Base-by-base conservation (phyloP, 37 sponge, comb jelly and placozoan species). In the Beroe ovata region DNA sequence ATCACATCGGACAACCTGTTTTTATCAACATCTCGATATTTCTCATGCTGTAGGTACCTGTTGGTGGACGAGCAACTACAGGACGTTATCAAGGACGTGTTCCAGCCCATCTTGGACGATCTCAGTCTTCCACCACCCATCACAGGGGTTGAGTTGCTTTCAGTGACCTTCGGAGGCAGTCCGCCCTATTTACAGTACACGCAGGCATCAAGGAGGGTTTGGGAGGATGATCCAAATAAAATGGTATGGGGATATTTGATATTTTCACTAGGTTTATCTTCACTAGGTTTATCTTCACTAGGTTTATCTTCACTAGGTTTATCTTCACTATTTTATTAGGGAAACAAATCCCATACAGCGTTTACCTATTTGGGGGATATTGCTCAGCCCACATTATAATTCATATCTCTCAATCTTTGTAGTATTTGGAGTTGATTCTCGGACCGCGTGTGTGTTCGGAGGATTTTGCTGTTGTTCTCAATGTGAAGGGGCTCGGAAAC, bases 401-500 rank as follows among this genome's bases (percentile, higher is more conserved):
- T n/a, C n/a, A n/a, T n/a, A n/a, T n/a, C n/a, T n/a, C n/a, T n/a
- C n/a, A n/a, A n/a, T n/a, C 63, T 23, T 66, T 62, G 4, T 54
- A 77, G 84, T 23, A 23, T n/a, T 54, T 77, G 33, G 84, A 77
- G 22, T 54, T 77, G 11, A 36, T 25, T 23, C 84, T 77, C 0
- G 84, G 84, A 77, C 84, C 84, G 28, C 39, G 84, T 25, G 33
- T 77, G 4, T 23, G n/a, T 6, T 39, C 84, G 47, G 38, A 77
- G 1, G 84, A 77, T 30, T 77, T 77, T 41, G 84, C 39, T 42
- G 84, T 77, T 8, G 14, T 42, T 20, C 8, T 77, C 0, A 8
- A 77, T 41, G 38, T 77, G 0, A 42, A 42, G 25, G 84, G 84
- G 4, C n/a, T 77, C 0, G 84, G 84, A 26, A 2, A 41, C n/a